Base-by-base conservation (phyloP, 2,113 vertebrate genomes). In the Forbesichthys papilliferus region DNA sequence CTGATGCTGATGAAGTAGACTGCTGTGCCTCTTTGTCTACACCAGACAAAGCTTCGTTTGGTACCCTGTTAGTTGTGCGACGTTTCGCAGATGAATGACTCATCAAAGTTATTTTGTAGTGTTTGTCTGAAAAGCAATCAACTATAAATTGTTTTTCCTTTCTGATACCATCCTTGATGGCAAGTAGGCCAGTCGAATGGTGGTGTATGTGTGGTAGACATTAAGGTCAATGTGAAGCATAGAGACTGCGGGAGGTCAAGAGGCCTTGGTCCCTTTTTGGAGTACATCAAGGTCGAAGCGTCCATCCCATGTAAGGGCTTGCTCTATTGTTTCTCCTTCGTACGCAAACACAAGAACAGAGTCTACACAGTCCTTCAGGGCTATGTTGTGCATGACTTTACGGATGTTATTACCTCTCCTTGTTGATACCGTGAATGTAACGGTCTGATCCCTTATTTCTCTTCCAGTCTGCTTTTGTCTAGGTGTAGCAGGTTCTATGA, bases 331-430 rank as follows among this genome's bases (percentile, higher is more conserved):
- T 33, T 64, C n/a, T 11, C 47, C 61, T 64, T 64, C 49, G 61
- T 64, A 64, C 6, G 9, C 16, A 64, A 20, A 64, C 47, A 64
- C 61, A 12, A 18, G 4, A 27, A 64, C 61, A 11, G 48, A n/a
- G 10, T 64, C 48, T 18, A 11, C 46, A 20, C 4, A 27, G 3
- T 11, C 0, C 18, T 64, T 64, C 18, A 64, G 61, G 9, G 8
- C 10, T 16, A 0, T 3, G 20, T 49, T 64, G 11, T 33, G 48
- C 61, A 64, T 48, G 20, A 64, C n/a, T 7, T 49, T 27, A 11
- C 1, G 48, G 27, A 64, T 64, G 18, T 51, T 27, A 27, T 33
- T 9, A 5, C 3, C 18, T 48, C 61, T 48, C 7, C 4, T 27
- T 20, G 61, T 48, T 49, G 16, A 27, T 13, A 64, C 48, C 2